A percentile compares a stretch with the other conserved stretches of the same genome.
Evolutionary conservation across 2,888 invertebrate species (phyloP).

Genomic region (Trachelus iudaicus): DNA sequence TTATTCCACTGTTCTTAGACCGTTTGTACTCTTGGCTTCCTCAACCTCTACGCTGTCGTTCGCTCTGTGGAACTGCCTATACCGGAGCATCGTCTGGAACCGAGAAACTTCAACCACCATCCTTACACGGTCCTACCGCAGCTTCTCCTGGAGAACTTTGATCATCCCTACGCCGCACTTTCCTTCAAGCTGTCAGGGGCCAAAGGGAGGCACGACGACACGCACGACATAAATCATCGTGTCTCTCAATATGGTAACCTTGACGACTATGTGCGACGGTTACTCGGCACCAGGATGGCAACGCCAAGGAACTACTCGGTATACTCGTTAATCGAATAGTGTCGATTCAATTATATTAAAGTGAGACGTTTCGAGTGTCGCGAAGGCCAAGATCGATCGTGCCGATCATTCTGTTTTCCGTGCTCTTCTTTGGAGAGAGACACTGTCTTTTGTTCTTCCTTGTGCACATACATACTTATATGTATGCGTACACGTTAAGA

Average conservation of each 20-base stretch:
- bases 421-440: background rate
- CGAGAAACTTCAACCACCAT: slow-evolving; percentile 65
- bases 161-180: slow-evolving; percentile 23
- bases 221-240: slow-evolving; percentile 1
- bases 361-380: background rate
- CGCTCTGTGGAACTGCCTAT: slow-evolving; percentile 36
- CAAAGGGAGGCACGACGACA: background rate
- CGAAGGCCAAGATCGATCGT: background rate
- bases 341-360: background rate
- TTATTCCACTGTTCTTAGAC: background rate
- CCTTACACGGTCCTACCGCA: slow-evolving; percentile 36
- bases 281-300: background rate
- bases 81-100: slow-evolving; percentile 59
- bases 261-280: slow-evolving; percentile 1
- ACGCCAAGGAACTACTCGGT: background rate
- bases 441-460: background rate
- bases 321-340: background rate
- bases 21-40: background rate
- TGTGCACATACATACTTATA: background rate
- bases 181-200: slow-evolving; percentile 5
- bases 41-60: slow-evolving; percentile 21
- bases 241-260: background rate
- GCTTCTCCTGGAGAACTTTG: slow-evolving; percentile 24
- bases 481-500: background rate
- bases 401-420: background rate